These are phyloP conservation scores for Trogon melanurus DNA, from an alignment of 2,113 vertebrate genomes.

Conservation along the genomic window DNA sequence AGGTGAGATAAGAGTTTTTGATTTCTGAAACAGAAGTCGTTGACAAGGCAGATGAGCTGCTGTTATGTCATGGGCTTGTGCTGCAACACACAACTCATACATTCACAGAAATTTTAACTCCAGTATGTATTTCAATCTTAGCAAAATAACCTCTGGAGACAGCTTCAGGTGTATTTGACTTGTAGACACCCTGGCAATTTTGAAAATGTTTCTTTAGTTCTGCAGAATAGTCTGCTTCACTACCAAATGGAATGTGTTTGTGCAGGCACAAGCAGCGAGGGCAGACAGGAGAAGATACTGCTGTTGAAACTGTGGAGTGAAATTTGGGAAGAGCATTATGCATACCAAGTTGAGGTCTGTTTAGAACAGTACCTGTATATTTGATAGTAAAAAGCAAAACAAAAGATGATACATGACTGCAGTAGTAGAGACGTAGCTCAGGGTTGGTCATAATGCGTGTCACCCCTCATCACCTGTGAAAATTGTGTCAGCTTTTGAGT, in stretches of 20 bases:
- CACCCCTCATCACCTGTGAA: neutral
- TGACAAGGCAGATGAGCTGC: neutral
- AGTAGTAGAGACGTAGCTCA: neutral
- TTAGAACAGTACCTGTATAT: neutral
- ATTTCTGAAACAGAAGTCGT: neutral
- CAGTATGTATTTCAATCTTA: neutral
- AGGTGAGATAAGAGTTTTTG: neutral
- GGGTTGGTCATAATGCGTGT: neutral
- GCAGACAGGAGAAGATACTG: neutral
- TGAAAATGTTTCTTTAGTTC: neutral
- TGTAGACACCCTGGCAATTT: accelerated
- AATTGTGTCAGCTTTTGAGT: neutral
- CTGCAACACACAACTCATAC: neutral
- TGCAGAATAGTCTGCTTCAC: neutral
- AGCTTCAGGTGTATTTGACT: neutral
- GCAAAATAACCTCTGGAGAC: neutral
- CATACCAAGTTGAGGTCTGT: neutral
- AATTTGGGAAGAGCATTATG: neutral
- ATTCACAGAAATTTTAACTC: neutral
- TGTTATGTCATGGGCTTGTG: neutral
- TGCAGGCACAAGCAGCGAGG: neutral
- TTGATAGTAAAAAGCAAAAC: neutral
- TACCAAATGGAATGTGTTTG: neutral
- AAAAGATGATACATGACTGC: neutral
- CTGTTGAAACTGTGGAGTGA: neutral